A percentile compares a stretch with the other conserved stretches of the same genome.
These are phyloP conservation scores for Trichogramma evanescens DNA, from an alignment of 2,888 invertebrate genomes.

Conservation along the genomic window DNA sequence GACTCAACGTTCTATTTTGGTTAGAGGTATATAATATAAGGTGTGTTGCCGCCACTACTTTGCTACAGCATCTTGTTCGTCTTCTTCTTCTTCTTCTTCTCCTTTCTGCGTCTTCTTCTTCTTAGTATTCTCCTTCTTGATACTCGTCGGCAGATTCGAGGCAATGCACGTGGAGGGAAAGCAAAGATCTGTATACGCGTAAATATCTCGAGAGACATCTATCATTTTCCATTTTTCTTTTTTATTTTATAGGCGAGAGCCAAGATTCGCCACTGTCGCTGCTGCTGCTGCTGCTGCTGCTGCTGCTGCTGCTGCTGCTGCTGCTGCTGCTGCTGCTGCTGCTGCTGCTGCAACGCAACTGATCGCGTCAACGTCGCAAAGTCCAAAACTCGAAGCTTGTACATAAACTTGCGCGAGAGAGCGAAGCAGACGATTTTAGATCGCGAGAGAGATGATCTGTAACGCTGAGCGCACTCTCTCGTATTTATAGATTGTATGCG, in stretches of 20 bases:
- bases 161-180: not conserved
- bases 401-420: not conserved
- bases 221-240: constrained; percentile 13
- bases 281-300: not conserved
- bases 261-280: not conserved
- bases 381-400: constrained; percentile 13
- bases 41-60: constrained; percentile 2
- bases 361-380: constrained; percentile 18
- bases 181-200: not conserved
- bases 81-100: not conserved
- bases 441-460: constrained; percentile 17
- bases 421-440: constrained; percentile 13
- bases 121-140: not conserved
- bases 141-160: constrained; percentile 16
- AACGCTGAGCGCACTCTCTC: constrained; percentile 1
- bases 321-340: not conserved
- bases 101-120: not conserved
- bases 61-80: not conserved
- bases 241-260: not conserved
- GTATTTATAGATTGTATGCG: constrained; percentile 13
- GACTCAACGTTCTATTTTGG: constrained; percentile 24
- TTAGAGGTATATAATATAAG: not conserved
- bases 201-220: constrained; percentile 18
- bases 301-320: not conserved
- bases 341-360: not conserved